Base-by-base conservation (phyloP, 2,113 vertebrate species). In the Paratilapia polleni region DNA sequence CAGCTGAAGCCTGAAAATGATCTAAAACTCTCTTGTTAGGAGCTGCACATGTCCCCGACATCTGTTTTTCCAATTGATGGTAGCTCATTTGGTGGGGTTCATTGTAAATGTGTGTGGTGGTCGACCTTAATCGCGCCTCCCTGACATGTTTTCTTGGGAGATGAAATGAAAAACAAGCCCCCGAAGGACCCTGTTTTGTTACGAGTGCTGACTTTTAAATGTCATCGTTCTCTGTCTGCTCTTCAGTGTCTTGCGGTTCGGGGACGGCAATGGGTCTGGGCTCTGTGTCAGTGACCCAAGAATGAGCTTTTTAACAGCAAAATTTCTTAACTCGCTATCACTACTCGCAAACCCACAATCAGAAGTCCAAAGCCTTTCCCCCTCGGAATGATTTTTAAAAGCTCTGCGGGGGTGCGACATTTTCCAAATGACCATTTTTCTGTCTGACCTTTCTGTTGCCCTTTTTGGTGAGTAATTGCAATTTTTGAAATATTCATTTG, bases 201-300 rank as follows among this genome's bases (percentile, higher is more conserved):
- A 75, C 87, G 87, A 92, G 92, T 92, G 91, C 94, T 91, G 92
- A 93, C 94, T 95, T 95, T 94, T 94, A 95, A 95, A 95, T 94
- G 94, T 94, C 94, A 94, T 80, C 80, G 58, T 76, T 80, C 84
- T 81, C 68, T 36, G 58, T 81, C 64, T 81, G 54, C 31, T 64
- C 80, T 75, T 61, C 56, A 22, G 5, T 17, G 75, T 57, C 85
- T 17, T 2, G 22, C 22, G 80, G 81, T 60, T 74, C 38, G n/a
- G 52, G 13, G 77, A 81, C 62, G 79, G 80, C 74, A 60, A 88
- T 61, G 84, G 77, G 17, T 77, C 83, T 54, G 36, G 28, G 82
- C 56, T 83, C 54, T 8, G 74, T 86, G 70, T 83, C 82, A 83
- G 31, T 83, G 79, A 89, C 80, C 81, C 54, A 43, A 52, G 76